phyloP scores from a whole-genome alignment of 2,113 vertebrate genomes.

The Ia io region DNA sequence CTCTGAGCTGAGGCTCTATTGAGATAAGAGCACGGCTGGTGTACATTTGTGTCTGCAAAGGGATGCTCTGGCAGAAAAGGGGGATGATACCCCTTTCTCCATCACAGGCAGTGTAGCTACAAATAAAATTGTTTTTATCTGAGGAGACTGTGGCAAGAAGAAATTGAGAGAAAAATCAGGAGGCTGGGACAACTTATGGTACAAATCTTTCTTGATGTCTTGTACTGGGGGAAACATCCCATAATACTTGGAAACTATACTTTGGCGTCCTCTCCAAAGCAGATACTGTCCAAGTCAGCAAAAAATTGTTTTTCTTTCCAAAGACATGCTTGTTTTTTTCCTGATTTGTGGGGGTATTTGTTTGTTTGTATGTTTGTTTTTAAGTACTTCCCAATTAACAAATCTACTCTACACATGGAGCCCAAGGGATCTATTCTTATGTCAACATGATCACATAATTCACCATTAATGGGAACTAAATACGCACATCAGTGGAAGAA shows the following conservation, averaged over 20 bases:
- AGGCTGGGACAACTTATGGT: not conserved
- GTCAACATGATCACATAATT: not conserved
- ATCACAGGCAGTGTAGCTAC: not conserved
- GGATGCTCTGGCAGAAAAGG: fast-evolving
- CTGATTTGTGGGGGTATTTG: not conserved
- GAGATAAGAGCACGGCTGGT: no score
- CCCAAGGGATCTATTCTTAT: not conserved
- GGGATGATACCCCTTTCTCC: not conserved
- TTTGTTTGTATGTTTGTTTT: not conserved
- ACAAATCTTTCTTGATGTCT: not conserved
- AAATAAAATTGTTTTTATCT: not conserved
- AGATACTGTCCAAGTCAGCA: not conserved
- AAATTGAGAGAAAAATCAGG: not conserved
- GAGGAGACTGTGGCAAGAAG: not conserved
- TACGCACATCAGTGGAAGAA: not conserved
- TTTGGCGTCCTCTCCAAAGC: not conserved
- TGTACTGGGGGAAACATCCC: fast-evolving
- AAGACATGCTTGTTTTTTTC: not conserved
- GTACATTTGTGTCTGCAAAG: fast-evolving
- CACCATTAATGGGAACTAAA: not conserved
- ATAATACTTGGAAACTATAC: fast-evolving
- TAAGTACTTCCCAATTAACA: slow-evolving; percentile 31
- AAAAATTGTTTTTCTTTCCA: not conserved
- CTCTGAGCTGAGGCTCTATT: fast-evolving
- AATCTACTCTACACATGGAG: not conserved